Percentiles rank a stretch among this genome's conserved stretches.
These are phyloP conservation scores for Noctua pronuba DNA, from an alignment of 2,888 invertebrate species.

Conservation along the genomic window DNA sequence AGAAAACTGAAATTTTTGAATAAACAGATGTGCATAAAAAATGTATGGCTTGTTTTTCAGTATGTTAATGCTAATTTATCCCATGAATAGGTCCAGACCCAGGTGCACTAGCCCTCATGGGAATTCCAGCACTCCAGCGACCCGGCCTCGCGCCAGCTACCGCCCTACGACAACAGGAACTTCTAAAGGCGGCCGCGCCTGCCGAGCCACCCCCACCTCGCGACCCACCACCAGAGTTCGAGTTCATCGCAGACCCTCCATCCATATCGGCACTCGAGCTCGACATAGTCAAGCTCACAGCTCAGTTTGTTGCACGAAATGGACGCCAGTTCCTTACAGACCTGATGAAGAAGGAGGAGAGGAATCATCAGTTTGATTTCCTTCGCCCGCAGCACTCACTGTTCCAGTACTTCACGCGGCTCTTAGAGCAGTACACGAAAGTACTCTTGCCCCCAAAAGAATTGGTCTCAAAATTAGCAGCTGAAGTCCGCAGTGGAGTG, in stretches of 20 bases:
- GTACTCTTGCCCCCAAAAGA: conserved; percentile 98
- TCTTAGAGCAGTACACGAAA: conserved; percentile 99
- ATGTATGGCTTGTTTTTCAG: not conserved
- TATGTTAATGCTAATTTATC: not conserved
- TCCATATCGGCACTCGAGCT: conserved; percentile 99
- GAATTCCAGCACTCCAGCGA: conserved; percentile 72
- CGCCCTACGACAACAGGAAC: conserved; percentile 96
- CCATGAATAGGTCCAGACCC: conserved; percentile 72
- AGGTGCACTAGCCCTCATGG: conserved; percentile 66
- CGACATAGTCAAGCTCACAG: conserved; percentile 99
- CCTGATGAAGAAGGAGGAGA: conserved; percentile 99
- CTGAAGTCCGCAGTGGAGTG: conserved; percentile 93
- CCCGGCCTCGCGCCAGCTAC: conserved; percentile 93
- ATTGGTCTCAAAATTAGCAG: conserved; percentile 93
- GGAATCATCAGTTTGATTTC: conserved; percentile 99
- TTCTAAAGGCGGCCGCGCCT: conserved; percentile 96
- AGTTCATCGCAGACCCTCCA: conserved; percentile 99
- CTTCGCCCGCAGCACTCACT: conserved; percentile 99
- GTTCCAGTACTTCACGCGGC: conserved; percentile 99
- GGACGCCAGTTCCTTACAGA: conserved; percentile 99
- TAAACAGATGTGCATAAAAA: not conserved
- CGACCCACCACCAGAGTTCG: conserved; percentile 97
- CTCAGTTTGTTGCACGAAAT: conserved; percentile 99
- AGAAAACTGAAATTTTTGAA: not conserved
- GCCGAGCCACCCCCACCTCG: conserved; percentile 97